Evolutionary conservation across 2,113 vertebrate genomes (phyloP), one percentile per base, ranked within the genome.

Genomic region (Nothocercus julius): DNA sequence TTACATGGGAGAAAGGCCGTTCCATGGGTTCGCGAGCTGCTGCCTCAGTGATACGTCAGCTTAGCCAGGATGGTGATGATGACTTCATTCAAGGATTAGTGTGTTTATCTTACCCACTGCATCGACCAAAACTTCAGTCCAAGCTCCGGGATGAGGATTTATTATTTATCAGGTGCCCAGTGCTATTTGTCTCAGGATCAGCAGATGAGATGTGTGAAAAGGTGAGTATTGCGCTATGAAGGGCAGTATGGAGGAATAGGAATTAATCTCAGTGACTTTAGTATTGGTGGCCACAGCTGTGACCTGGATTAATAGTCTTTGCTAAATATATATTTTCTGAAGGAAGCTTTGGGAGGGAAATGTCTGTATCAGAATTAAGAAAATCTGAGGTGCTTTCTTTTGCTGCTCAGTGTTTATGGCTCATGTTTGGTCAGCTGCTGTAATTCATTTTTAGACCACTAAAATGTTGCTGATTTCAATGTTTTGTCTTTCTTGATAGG

Each of bases 1-100:
- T 63, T 40, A 8, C 38, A 16, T 87, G 74, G 70, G 82, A 89
- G 28, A 58, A 97, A 99, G 99, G 99, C 79, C 98, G 99, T 89
- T 99, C 99, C 13, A 98, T 99, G 99, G 99, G 99, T 54, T 98
- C 98, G 63, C 98, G 99, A 91, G 98, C 98, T 67, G 99, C 98
- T 83, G 98, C 98, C 47, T 98, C 98, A 84, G 90, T 99, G 44
- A 95, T 97, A 85, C 85, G 81, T 72, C 97, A 97, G 36, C 96
- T 97, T 66, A 97, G 95, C 72, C 96, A 97, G 76, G 97, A 96
- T 30, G 96, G 92, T 10, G 74, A 94, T 13, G 97, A 98, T 68
- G 97, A 82, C 34, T 97, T 98, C 69, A 88, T 98, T 90, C 98
- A 91, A 83, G 99, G 99, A 16, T 97, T 99, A 18, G 90, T 99